Evolutionary conservation across 2,888 invertebrate species (phyloP), one percentile per base, ranked within the genome.

Genomic region (Drosophila kuntzei): DNA sequence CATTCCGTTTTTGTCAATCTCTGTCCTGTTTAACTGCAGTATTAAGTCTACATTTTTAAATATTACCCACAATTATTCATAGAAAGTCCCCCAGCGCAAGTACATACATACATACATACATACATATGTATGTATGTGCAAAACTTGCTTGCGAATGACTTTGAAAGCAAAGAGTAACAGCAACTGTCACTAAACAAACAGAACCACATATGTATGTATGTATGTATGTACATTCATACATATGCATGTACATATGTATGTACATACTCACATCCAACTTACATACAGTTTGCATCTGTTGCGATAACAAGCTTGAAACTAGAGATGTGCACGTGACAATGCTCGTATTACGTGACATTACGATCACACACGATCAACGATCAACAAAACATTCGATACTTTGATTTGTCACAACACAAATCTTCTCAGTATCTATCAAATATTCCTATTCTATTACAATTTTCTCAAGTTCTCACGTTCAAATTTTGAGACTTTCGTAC

Each of bases 81-180:
- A 55, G 55, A 55, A 34, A 32, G 41, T 51, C 11, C 12, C 11
- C 16, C 29, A 51, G 57, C 39, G 58, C 20, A 58, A 47, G 36
- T 37, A 37, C 20, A 16, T 16, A 14, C 12, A 47, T 39, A 57
- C 7, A 20, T 16, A 55, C 9, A 22, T 29, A 4, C 11, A n/a
- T 20, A n/a, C 0, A 25, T 46, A 18, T 8, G 9, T 16, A 25
- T 27, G 14, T 47, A 12, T 34, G 32, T 39, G 29, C 25, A 6
- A 66, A 29, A 41, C 43, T 66, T 49, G 73, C 64, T 69, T 69
- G 39, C 70, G 69, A 73, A 73, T 69, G 72, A 60, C 73, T 73
- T 73, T 72, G 72, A 73, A 72, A 73, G 63, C 63, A 55, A 47
- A 59, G 41, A 59, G 58, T 41, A 37, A 51, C 22, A 59, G 16